Percentiles rank a stretch among this genome's conserved stretches.
These are phyloP conservation scores for Plutella xylostella DNA, from an alignment of 2,888 invertebrate genomes.

Conservation along the genomic window DNA sequence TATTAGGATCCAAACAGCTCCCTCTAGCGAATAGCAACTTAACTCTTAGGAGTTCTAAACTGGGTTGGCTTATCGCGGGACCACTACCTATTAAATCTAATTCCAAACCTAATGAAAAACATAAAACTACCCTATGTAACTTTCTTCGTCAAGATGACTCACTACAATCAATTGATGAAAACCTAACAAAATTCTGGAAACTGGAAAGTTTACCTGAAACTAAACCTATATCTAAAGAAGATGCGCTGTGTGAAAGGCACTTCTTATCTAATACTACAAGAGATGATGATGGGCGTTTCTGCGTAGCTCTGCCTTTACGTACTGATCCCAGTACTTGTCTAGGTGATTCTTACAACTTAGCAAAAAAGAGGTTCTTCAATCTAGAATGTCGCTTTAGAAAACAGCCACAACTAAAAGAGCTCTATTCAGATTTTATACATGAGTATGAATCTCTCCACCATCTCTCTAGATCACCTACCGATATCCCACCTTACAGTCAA, in stretches of 20 bases:
- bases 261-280: neutral
- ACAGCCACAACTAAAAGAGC: neutral
- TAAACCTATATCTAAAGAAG: neutral
- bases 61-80: conserved; percentile 1
- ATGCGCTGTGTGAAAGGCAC: neutral
- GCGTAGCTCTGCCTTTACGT: neutral
- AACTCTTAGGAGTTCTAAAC: neutral
- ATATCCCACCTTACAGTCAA: too few relatives aligned
- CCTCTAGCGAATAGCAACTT: neutral
- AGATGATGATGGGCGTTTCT: neutral
- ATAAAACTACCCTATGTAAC: too few relatives aligned
- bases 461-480: too few relatives aligned
- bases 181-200: neutral
- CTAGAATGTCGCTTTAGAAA: neutral
- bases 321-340: neutral
- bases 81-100: neutral
- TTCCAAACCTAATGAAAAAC: too few relatives aligned
- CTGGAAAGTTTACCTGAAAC: neutral
- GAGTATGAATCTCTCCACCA: conserved; percentile 15
- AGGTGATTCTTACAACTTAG: neutral
- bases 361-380: neutral
- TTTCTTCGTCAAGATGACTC: too few relatives aligned
- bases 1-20: neutral
- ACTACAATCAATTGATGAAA: too few relatives aligned
- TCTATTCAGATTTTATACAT: conserved; percentile 11